These are phyloP conservation scores for Sinocyclocheilus maitianheensis DNA, from an alignment of 2,113 vertebrate species.

Conservation along the genomic window DNA sequence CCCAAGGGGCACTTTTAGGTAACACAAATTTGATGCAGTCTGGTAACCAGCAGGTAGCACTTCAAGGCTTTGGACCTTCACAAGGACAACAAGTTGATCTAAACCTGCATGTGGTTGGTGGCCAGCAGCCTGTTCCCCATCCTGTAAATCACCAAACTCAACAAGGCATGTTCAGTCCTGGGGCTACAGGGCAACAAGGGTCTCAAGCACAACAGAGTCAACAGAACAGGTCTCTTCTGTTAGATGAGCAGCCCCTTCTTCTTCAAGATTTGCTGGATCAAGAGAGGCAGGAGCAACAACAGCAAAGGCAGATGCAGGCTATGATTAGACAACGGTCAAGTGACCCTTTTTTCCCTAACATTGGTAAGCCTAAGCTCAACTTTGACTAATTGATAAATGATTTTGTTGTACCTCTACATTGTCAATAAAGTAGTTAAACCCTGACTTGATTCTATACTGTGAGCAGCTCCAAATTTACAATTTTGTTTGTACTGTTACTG, in stretches of 20 bases:
- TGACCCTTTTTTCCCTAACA: slow-evolving; percentile 84
- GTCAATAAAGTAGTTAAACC: neutral
- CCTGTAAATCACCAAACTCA: slow-evolving; percentile 61
- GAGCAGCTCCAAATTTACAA: neutral
- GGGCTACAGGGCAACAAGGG: slow-evolving; percentile 68
- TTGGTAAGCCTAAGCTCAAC: slow-evolving; percentile 75
- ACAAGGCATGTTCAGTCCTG: slow-evolving; percentile 71
- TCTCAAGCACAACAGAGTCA: slow-evolving; percentile 72
- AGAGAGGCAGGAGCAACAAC: slow-evolving; percentile 95
- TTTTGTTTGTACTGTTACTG: neutral
- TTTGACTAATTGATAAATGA: neutral
- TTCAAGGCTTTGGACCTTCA: slow-evolving; percentile 50
- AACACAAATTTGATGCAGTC: slow-evolving; percentile 75
- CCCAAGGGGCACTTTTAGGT: slow-evolving; percentile 70
- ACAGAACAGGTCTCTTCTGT: slow-evolving; percentile 81
- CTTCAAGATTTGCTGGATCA: slow-evolving; percentile 97
- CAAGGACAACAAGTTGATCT: slow-evolving; percentile 58
- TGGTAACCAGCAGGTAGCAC: slow-evolving; percentile 60
- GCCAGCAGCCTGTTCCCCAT: slow-evolving; percentile 66
- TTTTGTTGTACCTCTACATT: neutral
- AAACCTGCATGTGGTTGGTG: slow-evolving; percentile 68
- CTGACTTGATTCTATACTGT: neutral
- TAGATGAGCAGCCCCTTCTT: slow-evolving; percentile 94
- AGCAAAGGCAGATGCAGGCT: slow-evolving; percentile 96
- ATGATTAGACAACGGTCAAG: slow-evolving; percentile 88